Evolutionary conservation across 1,140 invertebrate species (phyloP).

Genomic region (Zophobas atratus): DNA sequence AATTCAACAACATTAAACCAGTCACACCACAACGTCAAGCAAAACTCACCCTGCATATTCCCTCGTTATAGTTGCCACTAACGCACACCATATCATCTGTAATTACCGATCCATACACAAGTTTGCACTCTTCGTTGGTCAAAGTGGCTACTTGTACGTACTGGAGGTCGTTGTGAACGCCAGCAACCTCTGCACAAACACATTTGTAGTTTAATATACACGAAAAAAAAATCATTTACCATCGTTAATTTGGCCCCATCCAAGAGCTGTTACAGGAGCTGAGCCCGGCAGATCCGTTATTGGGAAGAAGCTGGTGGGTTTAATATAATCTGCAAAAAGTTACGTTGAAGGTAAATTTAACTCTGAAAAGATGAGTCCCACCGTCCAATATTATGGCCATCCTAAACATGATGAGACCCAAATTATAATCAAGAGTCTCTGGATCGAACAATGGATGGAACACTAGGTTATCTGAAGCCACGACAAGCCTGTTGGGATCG

Average conservation of each 20-base stretch:
- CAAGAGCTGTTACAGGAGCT: constrained; percentile 20
- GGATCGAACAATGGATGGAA: constrained; percentile 17
- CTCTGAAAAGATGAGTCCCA: not conserved
- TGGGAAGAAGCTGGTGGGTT: constrained; percentile 25
- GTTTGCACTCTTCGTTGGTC: constrained; percentile 6
- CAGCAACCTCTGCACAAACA: not conserved
- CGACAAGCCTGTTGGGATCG: constrained; percentile 6
- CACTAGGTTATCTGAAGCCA: constrained; percentile 10
- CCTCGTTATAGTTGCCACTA: constrained; percentile 23
- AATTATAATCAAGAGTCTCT: constrained; percentile 3
- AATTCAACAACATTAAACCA: not conserved
- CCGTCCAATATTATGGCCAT: constrained; percentile 9
- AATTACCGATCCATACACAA: constrained; percentile 13
- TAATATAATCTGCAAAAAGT: constrained; percentile 7
- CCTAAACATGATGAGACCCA: constrained; percentile 11
- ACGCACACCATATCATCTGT: constrained; percentile 8
- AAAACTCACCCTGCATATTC: constrained; percentile 10
- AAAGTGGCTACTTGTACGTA: constrained; percentile 5
- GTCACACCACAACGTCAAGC: not conserved
- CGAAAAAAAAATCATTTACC: not conserved
- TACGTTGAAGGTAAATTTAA: not conserved
- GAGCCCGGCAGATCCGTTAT: constrained; percentile 9
- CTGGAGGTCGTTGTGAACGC: constrained; percentile 1
- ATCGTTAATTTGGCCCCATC: constrained; percentile 20
- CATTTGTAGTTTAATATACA: constrained; percentile 1